Evolutionary conservation across 1,140 invertebrate genomes (phyloP), one percentile per base, ranked within the genome.

Genomic region (Nixonia krombeini): DNA sequence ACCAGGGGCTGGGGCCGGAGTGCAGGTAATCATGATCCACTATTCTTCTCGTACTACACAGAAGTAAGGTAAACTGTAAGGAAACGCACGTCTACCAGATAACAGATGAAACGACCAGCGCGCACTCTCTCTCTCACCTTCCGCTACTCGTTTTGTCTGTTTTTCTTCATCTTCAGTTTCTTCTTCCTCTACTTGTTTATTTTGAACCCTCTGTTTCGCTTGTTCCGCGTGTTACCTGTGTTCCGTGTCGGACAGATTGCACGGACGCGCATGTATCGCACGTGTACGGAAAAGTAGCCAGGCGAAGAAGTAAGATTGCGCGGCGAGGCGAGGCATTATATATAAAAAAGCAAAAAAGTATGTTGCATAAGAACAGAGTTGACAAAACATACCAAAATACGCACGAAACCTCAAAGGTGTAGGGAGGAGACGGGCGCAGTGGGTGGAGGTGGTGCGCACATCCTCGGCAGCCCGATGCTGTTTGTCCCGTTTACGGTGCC

Each of bases 401-500:
- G 46, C 68, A 70, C 51, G 66, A 73, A 71, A 72, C 55, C 51
- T 56, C 63, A 73, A 79, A 85, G 83, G 83, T 85, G 82, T 84
- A 85, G 82, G 82, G 83, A 85, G 81, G 83, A 84, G 75, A 82
- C 81, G 76, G 82, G 81, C 76, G 80, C 80, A 82, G 82, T 83
- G 82, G 82, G 82, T 85, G 83, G 83, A 84, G 83, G 83, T 85
- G 80, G 80, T 83, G 80, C 82, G 75, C 82, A 83, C 78, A 83
- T 84, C 77, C 82, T 85, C 79, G 79, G 83, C 77, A 80, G 82
- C 74, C 85, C 86, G 76, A 86, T 86, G 85, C 85, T 86, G 79
- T 86, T 86, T 82, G 84, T 86, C 70, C 86, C 85, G 76, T 86
- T 86, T 74, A 82, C 82, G 75, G 85, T 85, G 56, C 83, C 85